A percentile compares a stretch with the other conserved stretches of the same genome.
Evolutionary conservation across 2,888 invertebrate species (phyloP).

Genomic region (Eristalinus sepulchralis): DNA sequence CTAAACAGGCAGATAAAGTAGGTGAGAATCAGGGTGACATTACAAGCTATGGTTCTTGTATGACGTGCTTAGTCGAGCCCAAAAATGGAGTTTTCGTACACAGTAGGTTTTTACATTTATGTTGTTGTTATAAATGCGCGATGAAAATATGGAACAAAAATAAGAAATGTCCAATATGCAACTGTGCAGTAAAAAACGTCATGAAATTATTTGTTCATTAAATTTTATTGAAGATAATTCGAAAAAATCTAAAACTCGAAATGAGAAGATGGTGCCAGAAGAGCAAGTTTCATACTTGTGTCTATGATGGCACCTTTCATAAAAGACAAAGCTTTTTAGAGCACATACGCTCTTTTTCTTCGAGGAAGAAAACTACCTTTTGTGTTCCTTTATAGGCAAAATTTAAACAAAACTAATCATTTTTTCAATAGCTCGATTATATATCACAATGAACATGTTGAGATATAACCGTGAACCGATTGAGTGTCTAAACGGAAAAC

Average conservation of each 20-base stretch:
- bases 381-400: not conserved
- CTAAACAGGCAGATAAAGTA: not conserved
- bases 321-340: not conserved
- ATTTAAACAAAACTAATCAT: not conserved
- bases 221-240: slow-evolving; percentile 16
- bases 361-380: not conserved
- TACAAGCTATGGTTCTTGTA: slow-evolving; percentile 80
- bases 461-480: too few species aligned
- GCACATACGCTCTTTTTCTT: not conserved
- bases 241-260: not conserved
- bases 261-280: not conserved
- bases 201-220: slow-evolving; percentile 83
- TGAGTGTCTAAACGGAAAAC: too few species aligned
- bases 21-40: slow-evolving; percentile 6
- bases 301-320: not conserved
- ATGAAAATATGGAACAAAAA: slow-evolving; percentile 85
- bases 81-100: slow-evolving; percentile 87
- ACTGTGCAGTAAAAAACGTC: slow-evolving; percentile 86
- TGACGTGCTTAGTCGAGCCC: slow-evolving; percentile 84
- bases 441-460: not conserved
- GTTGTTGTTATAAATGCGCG: slow-evolving; percentile 88
- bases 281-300: too few species aligned
- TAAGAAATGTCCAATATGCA: slow-evolving; percentile 86
- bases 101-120: slow-evolving; percentile 85
- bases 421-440: not conserved